These are phyloP conservation scores for Andrena haemorrhoa DNA, from an alignment of 2,888 invertebrate species.

Conservation along the genomic window DNA sequence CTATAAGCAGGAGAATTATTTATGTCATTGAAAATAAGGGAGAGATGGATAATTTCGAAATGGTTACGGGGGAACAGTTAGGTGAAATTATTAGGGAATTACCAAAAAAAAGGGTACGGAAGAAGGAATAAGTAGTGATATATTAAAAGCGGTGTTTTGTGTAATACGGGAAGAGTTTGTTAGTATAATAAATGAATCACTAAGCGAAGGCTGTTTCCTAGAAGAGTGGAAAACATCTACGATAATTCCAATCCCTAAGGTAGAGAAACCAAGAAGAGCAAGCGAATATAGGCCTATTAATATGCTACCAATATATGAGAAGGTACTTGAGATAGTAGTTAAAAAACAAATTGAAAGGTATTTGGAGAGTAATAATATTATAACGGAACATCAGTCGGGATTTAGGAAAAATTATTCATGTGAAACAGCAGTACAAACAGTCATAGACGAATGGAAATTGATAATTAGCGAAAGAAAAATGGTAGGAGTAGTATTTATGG, in stretches of 20 bases:
- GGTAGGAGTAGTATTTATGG: background rate
- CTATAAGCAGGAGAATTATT: background rate
- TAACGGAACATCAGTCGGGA: background rate
- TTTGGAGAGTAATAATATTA: background rate
- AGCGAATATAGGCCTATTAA: background rate
- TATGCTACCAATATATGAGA: conserved; percentile 7
- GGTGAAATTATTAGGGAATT: background rate
- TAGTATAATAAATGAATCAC: background rate
- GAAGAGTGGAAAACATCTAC: background rate
- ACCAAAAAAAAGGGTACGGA: background rate
- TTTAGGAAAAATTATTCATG: background rate
- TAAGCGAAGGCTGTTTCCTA: background rate
- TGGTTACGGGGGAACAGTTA: background rate
- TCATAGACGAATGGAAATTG: background rate
- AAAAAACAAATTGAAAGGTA: conserved; percentile 7
- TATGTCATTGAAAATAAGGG: background rate
- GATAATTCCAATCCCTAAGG: conserved; percentile 1
- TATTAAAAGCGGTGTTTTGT: background rate
- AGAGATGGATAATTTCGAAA: background rate
- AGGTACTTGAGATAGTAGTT: background rate
- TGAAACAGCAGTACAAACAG: background rate
- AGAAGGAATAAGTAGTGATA: conserved; percentile 5
- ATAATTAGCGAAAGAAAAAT: background rate
- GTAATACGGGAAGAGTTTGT: background rate
- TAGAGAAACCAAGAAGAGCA: background rate